Evolutionary conservation across 2,797 vertebrate species (phyloP).

Genomic region (Cossypha heuglini): DNA sequence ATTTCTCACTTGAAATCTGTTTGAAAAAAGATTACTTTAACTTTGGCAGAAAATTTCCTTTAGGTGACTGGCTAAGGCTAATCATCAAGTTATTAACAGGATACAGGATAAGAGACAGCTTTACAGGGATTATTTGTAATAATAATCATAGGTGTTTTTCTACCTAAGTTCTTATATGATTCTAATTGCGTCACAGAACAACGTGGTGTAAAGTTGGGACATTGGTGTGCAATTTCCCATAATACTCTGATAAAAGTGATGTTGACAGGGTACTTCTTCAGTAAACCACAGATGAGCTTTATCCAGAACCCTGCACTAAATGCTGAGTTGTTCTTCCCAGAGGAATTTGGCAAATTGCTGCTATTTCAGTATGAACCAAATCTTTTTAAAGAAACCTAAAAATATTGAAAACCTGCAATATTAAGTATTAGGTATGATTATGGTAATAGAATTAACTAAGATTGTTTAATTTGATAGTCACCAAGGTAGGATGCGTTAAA

Average conservation of each 20-base stretch:
- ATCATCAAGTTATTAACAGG: not conserved
- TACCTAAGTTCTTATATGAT: not conserved
- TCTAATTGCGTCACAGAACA: not conserved
- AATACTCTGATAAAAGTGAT: not conserved
- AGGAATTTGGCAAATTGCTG: not conserved
- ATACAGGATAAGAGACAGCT: not conserved
- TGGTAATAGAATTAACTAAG: not conserved
- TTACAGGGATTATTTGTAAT: not conserved
- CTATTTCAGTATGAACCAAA: not conserved
- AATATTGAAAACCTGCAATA: not conserved
- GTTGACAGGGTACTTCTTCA: not conserved
- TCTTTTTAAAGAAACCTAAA: not conserved
- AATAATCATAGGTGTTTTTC: fast-evolving
- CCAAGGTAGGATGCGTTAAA: not conserved
- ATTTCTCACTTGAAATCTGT: not conserved
- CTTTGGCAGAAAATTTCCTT: not conserved
- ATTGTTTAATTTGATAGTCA: not conserved
- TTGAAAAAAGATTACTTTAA: not conserved
- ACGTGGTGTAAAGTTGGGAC: not conserved
- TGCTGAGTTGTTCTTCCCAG: not conserved
- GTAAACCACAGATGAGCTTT: not conserved
- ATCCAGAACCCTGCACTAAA: not conserved
- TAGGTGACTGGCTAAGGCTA: not conserved
- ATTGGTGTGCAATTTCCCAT: not conserved
- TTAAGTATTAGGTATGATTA: not conserved